Percentiles rank a stretch among this genome's conserved stretches.
These are phyloP conservation scores for Rhaphigaster nebulosa DNA, from an alignment of 2,888 invertebrate genomes.

Conservation along the genomic window DNA sequence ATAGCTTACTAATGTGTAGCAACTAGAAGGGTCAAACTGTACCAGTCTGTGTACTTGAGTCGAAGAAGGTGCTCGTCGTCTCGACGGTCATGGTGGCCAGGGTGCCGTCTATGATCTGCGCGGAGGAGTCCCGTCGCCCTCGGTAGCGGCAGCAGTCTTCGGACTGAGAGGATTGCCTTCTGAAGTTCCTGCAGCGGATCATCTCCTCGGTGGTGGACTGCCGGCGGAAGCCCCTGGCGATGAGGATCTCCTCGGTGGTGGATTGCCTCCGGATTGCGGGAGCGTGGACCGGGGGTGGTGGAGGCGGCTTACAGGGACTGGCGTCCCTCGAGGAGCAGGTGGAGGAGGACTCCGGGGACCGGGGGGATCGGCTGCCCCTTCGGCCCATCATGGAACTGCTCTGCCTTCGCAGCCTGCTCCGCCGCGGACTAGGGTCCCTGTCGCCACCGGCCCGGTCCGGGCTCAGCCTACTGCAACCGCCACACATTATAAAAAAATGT, in stretches of 20 bases:
- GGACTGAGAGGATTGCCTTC: conserved; percentile 91
- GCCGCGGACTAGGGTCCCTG: conserved; percentile 83
- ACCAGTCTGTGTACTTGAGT: conserved; percentile 94
- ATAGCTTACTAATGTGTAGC: conserved; percentile 56
- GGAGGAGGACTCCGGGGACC: conserved; percentile 74
- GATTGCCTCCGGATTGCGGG: conserved; percentile 88
- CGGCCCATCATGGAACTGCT: conserved; percentile 81
- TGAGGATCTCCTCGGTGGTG: conserved; percentile 91
- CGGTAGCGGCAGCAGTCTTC: conserved; percentile 77
- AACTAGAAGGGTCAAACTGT: conserved; percentile 62
- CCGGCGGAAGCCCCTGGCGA: conserved; percentile 88
- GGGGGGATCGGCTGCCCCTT: conserved; percentile 67
- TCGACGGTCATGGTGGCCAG: conserved; percentile 94
- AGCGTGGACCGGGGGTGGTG: conserved; percentile 70
- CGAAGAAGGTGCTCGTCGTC: conserved; percentile 92
- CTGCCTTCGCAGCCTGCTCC: conserved; percentile 81
- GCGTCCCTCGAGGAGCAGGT: conserved; percentile 87
- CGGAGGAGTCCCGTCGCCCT: conserved; percentile 86
- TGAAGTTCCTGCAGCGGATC: conserved; percentile 91
- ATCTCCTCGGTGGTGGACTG: conserved; percentile 94
- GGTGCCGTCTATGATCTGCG: conserved; percentile 92
- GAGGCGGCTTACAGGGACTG: conserved; percentile 80
- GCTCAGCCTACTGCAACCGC: conserved; percentile 71
- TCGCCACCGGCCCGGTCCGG: conserved; percentile 78
- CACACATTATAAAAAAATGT: background rate